Conservation (phyloP, 1,140 invertebrate genomes). For the Neodiprion virginianus region DNA sequence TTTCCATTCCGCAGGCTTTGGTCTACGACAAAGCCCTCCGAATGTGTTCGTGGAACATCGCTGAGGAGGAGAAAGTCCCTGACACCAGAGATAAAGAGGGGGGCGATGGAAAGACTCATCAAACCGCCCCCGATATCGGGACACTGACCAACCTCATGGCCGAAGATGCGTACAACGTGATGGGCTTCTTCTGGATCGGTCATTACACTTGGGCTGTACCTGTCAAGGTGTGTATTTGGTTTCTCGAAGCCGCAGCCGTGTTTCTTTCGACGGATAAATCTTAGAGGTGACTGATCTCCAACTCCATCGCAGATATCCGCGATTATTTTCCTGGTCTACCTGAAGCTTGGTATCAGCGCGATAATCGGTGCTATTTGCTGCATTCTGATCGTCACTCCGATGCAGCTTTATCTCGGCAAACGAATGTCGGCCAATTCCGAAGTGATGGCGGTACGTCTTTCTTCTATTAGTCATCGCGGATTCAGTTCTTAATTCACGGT, state of each 20-base stretch:
- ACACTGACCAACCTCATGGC: constrained; percentile 83
- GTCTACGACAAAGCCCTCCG: constrained; percentile 67
- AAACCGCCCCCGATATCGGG: constrained; percentile 65
- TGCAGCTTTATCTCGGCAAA: constrained; percentile 76
- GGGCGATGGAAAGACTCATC: constrained; percentile 34
- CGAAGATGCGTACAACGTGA: constrained; percentile 82
- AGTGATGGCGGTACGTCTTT: constrained; percentile 67
- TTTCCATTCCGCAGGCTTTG: constrained; percentile 64
- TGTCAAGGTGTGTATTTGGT: constrained; percentile 70
- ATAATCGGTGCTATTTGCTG: constrained; percentile 77
- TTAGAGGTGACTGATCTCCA: neutral
- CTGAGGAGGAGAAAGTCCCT: constrained; percentile 38
- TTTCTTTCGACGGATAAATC: constrained; percentile 1
- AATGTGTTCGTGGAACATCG: constrained; percentile 44
- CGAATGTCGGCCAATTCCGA: constrained; percentile 75
- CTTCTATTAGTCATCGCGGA: constrained; percentile 24
- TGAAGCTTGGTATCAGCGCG: constrained; percentile 79
- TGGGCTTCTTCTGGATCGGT: constrained; percentile 84
- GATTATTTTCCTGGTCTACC: constrained; percentile 77
- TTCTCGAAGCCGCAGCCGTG: constrained; percentile 11
- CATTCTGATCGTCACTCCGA: constrained; percentile 72
- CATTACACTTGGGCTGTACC: constrained; percentile 89
- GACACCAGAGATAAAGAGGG: constrained; percentile 51
- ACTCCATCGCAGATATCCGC: constrained; percentile 68
- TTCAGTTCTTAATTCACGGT: constrained; percentile 15